These are phyloP conservation scores for Ophiothrix spiculata DNA, from an alignment of 35 echinoderm and acorn worm genomes.

Conservation along the genomic window DNA sequence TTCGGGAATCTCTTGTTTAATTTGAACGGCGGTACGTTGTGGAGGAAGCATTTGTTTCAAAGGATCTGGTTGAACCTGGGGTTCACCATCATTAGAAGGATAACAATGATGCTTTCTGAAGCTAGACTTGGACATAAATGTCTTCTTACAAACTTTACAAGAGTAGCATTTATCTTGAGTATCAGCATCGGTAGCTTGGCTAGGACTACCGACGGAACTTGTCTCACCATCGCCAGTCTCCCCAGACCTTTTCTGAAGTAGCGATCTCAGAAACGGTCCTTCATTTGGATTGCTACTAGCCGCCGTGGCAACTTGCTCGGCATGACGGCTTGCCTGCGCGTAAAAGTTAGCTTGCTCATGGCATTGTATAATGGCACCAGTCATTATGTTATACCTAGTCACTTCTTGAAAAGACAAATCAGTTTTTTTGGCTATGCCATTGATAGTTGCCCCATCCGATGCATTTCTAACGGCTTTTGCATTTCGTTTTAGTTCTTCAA, in stretches of 20 bases:
- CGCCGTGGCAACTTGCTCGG: neutral
- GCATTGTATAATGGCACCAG: conserved; percentile 40
- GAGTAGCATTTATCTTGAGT: conserved; percentile 69
- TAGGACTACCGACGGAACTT: conserved; percentile 27
- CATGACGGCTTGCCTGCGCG: neutral
- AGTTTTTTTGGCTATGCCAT: conserved; percentile 1
- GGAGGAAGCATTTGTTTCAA: conserved; percentile 22
- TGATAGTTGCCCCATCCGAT: neutral
- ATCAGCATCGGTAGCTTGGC: conserved; percentile 46
- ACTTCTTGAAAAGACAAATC: conserved; percentile 36
- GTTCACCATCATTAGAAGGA: conserved; percentile 29
- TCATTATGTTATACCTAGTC: conserved; percentile 74
- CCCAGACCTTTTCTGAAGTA: conserved; percentile 24
- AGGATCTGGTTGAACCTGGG: conserved; percentile 17
- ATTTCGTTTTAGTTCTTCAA: conserved; percentile 9
- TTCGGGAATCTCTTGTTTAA: neutral
- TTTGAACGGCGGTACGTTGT: neutral
- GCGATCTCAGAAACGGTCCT: neutral
- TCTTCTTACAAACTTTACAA: conserved; percentile 88
- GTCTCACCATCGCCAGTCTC: conserved; percentile 21
- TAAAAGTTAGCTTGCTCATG: conserved; percentile 24
- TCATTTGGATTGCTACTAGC: neutral
- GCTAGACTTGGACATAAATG: conserved; percentile 77
- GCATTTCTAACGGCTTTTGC: neutral
- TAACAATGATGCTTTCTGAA: conserved; percentile 83